Evolutionary conservation across 2,888 invertebrate species (phyloP), one percentile per base, ranked within the genome.

Genomic region (Scaptomyza flava): DNA sequence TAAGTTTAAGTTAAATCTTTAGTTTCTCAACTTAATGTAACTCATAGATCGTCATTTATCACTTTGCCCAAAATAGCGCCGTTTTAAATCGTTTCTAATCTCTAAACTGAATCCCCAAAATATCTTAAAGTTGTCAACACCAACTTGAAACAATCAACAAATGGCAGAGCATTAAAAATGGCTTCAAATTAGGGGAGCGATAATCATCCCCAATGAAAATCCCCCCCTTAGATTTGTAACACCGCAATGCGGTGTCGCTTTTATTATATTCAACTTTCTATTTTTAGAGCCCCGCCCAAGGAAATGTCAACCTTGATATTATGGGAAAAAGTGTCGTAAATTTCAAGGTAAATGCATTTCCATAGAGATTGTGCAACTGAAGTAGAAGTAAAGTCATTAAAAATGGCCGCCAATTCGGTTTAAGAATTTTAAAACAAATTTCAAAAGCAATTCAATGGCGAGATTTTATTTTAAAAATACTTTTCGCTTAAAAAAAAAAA

Each of bases 301-400:
- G 62, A 52, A 77, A 53, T 69, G 67, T 60, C 61, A 64, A 66
- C 53, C 71, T 77, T 77, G 71, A 73, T 68, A 61, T 41, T 68
- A 63, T 73, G 71, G 53, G 60, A 64, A 85, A 71, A 69, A 60
- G 51, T 61, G 69, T 81, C 85, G 75, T 82, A 85, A 87, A 85
- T 82, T 85, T 85, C 77, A 85, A 87, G 85, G 87, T 87, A 71
- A 76, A 50, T 57, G 31, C 20, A 58, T 42, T 52, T 36, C 27
- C 1, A 6, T 27, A 27, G 31, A 38, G 34, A 58, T 54, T 46
- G 43, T 54, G 27, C 41, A 31, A 46, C 58, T 20, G 31, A 14
- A 69, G 62, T 67, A 56, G 31, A 14, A 69, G 62, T 67, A 56
- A 46, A 76, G 58, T 33, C 68, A 68, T 77, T 79, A 23, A 84